Evolutionary conservation across 2,113 vertebrate genomes (phyloP).

Genomic region (Uria lomvia): DNA sequence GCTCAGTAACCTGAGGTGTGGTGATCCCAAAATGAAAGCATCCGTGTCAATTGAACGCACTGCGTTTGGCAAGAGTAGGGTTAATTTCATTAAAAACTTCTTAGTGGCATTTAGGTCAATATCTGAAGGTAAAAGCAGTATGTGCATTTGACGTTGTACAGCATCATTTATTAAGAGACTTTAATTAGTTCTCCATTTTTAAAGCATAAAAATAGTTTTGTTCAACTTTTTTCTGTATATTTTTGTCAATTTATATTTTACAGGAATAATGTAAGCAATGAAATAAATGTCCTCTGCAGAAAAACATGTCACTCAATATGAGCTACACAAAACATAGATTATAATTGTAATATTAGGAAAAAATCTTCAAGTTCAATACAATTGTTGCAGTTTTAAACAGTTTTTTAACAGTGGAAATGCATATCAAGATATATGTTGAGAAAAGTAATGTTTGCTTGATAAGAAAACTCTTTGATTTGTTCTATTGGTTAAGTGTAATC

Average conservation of each 20-base stretch:
- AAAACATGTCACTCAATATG: background rate
- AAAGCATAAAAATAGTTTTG: background rate
- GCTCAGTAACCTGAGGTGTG: background rate
- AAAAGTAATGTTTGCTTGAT: background rate
- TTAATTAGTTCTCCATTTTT: background rate
- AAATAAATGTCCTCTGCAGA: background rate
- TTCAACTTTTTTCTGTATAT: background rate
- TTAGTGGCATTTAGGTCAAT: background rate
- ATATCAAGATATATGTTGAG: background rate
- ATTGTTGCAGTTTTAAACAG: background rate
- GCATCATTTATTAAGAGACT: background rate
- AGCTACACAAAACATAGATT: background rate
- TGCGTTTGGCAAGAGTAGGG: background rate
- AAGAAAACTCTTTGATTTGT: background rate
- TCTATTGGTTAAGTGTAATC: background rate
- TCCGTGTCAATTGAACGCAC: accelerated
- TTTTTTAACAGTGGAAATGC: background rate
- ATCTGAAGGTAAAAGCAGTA: background rate
- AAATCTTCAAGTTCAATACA: background rate
- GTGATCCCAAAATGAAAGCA: background rate
- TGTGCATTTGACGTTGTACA: background rate
- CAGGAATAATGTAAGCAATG: background rate
- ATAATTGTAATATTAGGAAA: background rate
- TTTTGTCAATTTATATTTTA: background rate
- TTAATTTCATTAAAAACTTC: background rate